These are phyloP conservation scores for Struthio camelus DNA, from an alignment of 2,113 vertebrate species.

Conservation along the genomic window DNA sequence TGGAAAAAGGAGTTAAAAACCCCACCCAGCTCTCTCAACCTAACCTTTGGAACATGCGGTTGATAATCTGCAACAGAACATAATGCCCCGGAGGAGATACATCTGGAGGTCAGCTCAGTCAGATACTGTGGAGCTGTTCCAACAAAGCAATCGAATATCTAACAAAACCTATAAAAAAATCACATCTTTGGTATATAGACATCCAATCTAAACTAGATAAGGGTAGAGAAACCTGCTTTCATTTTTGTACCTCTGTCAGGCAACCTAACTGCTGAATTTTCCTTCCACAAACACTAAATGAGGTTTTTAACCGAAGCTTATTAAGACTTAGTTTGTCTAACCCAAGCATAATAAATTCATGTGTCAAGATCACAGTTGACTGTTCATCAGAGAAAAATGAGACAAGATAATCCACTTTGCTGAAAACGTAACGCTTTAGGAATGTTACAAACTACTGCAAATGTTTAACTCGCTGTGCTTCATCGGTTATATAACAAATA, in stretches of 20 bases:
- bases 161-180: conserved; percentile 51
- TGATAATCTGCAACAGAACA: conserved; percentile 67
- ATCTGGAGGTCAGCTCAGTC: conserved; percentile 66
- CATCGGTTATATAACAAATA: conserved; percentile 44
- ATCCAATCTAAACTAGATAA: conserved; percentile 35
- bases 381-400: conserved; percentile 59
- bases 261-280: neutral
- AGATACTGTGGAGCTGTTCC: conserved; percentile 57
- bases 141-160: conserved; percentile 71
- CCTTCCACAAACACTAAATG: neutral
- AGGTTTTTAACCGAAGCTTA: conserved; percentile 43
- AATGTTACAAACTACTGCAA: conserved; percentile 51
- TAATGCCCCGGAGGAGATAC: conserved; percentile 60
- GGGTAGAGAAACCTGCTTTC: neutral
- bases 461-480: conserved; percentile 43
- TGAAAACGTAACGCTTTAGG: conserved; percentile 54
- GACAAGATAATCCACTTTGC: conserved; percentile 55
- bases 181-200: conserved; percentile 31
- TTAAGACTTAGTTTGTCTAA: conserved; percentile 62
- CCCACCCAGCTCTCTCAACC: conserved; percentile 44
- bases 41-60: conserved; percentile 63
- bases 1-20: conserved; percentile 67
- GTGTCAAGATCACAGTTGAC: conserved; percentile 37
- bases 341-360: conserved; percentile 60
- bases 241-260: neutral